Base-by-base conservation (phyloP, 1,140 invertebrate genomes). In the Trichoplusia ni region DNA sequence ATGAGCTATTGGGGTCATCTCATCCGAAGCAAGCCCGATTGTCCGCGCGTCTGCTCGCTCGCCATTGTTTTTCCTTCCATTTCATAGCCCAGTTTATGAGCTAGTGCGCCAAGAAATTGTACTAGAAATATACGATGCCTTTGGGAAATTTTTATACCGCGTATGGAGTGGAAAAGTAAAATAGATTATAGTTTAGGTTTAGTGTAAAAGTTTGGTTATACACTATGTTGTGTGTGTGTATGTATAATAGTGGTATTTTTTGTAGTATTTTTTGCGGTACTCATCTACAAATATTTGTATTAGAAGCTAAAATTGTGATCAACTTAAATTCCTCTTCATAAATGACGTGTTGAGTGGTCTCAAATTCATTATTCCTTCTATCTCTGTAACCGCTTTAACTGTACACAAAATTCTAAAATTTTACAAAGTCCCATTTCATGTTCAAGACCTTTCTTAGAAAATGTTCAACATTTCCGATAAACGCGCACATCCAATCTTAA, bases 21-120 rank as follows among this genome's bases (percentile, higher is more conserved):
- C 38, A 61, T 62, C 58, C 49, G 33, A 19, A 54, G 40, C 40
- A 31, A 53, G 58, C 62, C 16, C 51, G 64, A 65, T 70, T 70
- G 67, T 70, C 67, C 63, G 63, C 31, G 44, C 33, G 21, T 35
- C 51, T 29, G 58, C 63, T 54, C 58, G 23, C 58, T 62, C 58
- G 42, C 68, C 37, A 70, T 70, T 70, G 68, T 70, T 66, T 69
- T 70, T 66, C 63, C 51, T 66, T 62, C 51, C 59, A 70, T 70
- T 66, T 53, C 63, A 66, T 49, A 13, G 38, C 11, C 19, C n/a
- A 18, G 16, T 42, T 37, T 35, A 70, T 66, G 44, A 40, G 23
- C 19, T 0, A 70, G 2, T 1, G 42, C 33, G 13, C 49, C 64
- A 70, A 58, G 38, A 58, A 44, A 27, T 47, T 4, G 3, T 6